These are phyloP conservation scores for Yponomeuta plumbellus DNA, from an alignment of 2,888 invertebrate species.

Conservation along the genomic window DNA sequence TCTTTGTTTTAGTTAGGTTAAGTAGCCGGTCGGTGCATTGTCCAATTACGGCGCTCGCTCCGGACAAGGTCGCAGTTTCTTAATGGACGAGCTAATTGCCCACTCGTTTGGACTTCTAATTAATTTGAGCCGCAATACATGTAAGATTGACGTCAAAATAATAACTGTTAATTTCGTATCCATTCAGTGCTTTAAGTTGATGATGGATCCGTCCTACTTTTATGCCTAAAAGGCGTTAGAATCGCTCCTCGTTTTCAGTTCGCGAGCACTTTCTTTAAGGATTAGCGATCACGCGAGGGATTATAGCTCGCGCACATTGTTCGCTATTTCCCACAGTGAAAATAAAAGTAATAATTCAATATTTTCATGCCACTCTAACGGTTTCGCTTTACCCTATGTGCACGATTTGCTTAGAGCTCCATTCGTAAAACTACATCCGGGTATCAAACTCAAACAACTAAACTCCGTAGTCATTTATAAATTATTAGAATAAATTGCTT, in stretches of 20 bases:
- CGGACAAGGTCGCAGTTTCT: conserved; percentile 48
- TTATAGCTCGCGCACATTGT: conserved; percentile 33
- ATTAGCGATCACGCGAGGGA: conserved; percentile 30
- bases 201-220: background rate
- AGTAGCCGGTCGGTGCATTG: conserved; percentile 36
- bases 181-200: background rate
- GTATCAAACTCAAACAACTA: conserved; percentile 52
- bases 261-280: conserved; percentile 27
- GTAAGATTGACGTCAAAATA: conserved; percentile 30
- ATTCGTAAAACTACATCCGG: conserved; percentile 39
- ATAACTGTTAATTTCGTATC: background rate
- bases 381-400: conserved; percentile 52
- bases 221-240: conserved; percentile 4
- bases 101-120: conserved; percentile 37
- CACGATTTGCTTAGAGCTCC: conserved; percentile 21
- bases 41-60: conserved; percentile 42
- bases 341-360: conserved; percentile 69
- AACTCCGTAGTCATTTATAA: conserved; percentile 28
- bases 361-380: conserved; percentile 49
- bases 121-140: conserved; percentile 33
- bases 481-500: conserved; percentile 39
- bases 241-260: conserved; percentile 12
- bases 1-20: conserved; percentile 36
- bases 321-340: conserved; percentile 50
- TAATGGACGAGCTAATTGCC: conserved; percentile 43